phyloP scores from a whole-genome alignment of 2,113 vertebrate genomes.

The Platysteira castanea region DNA sequence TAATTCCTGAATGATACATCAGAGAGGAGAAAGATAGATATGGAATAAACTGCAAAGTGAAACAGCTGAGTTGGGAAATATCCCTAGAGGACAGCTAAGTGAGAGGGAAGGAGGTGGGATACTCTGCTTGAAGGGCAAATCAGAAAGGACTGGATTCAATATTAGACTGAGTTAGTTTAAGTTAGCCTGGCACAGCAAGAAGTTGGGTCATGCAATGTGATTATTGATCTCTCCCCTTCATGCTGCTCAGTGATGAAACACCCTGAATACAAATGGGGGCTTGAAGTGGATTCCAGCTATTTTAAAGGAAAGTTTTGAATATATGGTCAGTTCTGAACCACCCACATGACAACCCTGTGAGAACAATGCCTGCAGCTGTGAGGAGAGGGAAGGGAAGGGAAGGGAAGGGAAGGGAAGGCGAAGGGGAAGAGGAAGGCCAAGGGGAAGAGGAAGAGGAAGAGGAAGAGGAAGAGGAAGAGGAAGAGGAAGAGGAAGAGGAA shows the following conservation, averaged over 20 bases:
- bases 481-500: accelerated
- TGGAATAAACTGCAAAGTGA: neutral
- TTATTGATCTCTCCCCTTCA: constrained; percentile 49
- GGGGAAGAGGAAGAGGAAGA: accelerated
- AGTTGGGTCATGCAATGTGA: neutral
- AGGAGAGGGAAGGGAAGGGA: no score
- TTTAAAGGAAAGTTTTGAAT: neutral
- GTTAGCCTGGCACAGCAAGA: neutral
- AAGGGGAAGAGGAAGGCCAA: accelerated
- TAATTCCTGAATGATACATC: neutral
- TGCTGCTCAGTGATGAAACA: neutral
- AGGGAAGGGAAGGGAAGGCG: accelerated
- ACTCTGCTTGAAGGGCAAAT: neutral
- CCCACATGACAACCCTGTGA: neutral
- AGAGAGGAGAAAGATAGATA: neutral
- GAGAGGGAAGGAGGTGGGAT: neutral
- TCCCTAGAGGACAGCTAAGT: neutral
- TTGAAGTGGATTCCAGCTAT: neutral
- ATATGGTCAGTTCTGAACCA: neutral
- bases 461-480: no score
- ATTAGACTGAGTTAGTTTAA: neutral
- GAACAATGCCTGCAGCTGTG: neutral
- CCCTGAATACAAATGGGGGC: neutral
- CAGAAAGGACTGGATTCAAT: neutral
- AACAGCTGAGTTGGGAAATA: neutral